phyloP scores from a whole-genome alignment of 35 echinoderm and acorn worm species.

The Heliocidaris tuberculata region DNA sequence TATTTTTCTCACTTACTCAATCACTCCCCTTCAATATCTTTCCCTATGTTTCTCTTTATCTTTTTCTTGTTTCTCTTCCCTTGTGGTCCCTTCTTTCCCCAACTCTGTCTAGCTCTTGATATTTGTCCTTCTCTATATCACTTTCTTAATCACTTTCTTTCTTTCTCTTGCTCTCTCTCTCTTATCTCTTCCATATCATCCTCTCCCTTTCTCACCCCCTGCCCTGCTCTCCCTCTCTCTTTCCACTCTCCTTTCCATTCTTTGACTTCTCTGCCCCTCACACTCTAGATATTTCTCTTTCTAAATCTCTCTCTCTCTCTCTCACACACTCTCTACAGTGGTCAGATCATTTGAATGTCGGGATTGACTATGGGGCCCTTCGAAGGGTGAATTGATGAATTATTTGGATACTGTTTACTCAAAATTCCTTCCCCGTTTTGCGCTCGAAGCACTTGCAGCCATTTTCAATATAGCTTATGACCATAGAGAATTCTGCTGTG shows the following conservation, averaged over 20 bases:
- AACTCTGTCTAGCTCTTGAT: background rate
- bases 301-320: background rate
- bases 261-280: too few species aligned
- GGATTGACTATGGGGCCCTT: background rate
- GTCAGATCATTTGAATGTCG: background rate
- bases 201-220: background rate
- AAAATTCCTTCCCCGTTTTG: background rate
- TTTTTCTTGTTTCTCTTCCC: background rate
- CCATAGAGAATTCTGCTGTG: background rate
- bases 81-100: background rate
- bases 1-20: background rate
- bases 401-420: slow-evolving; percentile 2
- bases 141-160: background rate
- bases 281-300: too few species aligned
- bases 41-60: background rate
- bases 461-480: background rate
- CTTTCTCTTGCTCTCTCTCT: background rate
- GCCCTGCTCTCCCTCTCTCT: background rate
- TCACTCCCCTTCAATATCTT: background rate
- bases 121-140: background rate
- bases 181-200: background rate
- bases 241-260: too few species aligned
- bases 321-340: background rate
- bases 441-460: background rate
- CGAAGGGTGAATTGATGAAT: background rate